Conservation (phyloP, 2,113 vertebrate species). For the Serilophus lunatus region DNA sequence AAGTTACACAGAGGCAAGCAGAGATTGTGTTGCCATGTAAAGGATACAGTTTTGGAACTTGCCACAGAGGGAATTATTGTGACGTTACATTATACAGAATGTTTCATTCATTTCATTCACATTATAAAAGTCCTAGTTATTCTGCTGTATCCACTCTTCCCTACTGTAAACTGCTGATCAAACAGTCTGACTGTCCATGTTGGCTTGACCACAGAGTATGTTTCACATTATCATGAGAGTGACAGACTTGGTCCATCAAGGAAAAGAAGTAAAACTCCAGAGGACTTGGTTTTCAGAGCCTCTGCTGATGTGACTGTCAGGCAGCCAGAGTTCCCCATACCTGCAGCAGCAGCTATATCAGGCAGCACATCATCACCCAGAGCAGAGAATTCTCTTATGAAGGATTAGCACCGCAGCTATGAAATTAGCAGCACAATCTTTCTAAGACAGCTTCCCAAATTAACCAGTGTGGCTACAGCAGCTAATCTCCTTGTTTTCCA, state of each 20-base stretch:
- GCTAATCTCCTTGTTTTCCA: not conserved
- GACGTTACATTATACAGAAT: not conserved
- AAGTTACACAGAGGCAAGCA: not conserved
- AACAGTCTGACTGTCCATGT: rapidly evolving
- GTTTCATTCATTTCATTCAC: not conserved
- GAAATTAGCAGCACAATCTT: not conserved
- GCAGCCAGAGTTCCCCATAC: rapidly evolving
- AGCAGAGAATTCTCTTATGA: not conserved
- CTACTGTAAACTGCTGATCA: not conserved
- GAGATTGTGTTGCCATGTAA: not conserved
- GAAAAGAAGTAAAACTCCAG: not conserved
- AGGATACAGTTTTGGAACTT: not conserved
- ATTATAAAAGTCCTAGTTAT: not conserved
- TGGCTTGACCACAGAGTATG: not conserved
- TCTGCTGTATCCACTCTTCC: not conserved
- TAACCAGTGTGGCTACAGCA: not conserved
- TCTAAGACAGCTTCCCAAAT: not conserved
- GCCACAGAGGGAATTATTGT: not conserved
- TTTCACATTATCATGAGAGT: not conserved
- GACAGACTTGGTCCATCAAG: not conserved
- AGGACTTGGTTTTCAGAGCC: not conserved
- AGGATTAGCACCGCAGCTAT: not conserved
- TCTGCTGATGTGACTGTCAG: not conserved
- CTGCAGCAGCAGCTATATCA: not conserved
- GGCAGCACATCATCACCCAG: not conserved